Evolutionary conservation across 2,888 invertebrate species (phyloP).

Genomic region (Phengaris alcon): DNA sequence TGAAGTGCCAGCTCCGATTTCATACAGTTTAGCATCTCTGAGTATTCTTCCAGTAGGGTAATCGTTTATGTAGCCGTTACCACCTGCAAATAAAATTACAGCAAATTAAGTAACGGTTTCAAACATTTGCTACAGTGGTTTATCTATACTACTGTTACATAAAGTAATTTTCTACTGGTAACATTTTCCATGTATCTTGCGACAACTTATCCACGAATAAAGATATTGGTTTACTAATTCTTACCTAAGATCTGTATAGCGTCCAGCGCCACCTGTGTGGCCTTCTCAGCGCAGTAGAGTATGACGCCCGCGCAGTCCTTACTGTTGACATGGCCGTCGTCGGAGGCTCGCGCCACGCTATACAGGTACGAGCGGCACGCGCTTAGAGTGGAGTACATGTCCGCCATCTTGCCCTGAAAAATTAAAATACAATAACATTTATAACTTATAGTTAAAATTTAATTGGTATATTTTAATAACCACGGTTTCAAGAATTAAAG

Average conservation of each 20-base stretch:
- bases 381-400: slow-evolving; percentile 94
- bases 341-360: slow-evolving; percentile 90
- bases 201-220: background rate
- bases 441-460: background rate
- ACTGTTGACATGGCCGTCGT: slow-evolving; percentile 85
- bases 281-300: slow-evolving; percentile 93
- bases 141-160: no score
- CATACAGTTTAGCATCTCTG: slow-evolving; percentile 97
- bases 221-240: background rate
- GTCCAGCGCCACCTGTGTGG: slow-evolving; percentile 92
- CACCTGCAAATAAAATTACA: slow-evolving; percentile 82
- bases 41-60: slow-evolving; percentile 95
- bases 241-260: slow-evolving; percentile 96
- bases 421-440: background rate
- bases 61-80: slow-evolving; percentile 99
- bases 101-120: background rate
- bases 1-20: slow-evolving; percentile 99
- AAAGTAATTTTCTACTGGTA: no score
- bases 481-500: no score
- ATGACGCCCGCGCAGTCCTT: slow-evolving; percentile 98
- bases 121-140: background rate
- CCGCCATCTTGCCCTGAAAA: slow-evolving; percentile 92
- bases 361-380: slow-evolving; percentile 95
- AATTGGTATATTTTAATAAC: background rate
- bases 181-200: no score